Percentiles rank a stretch among this genome's conserved stretches.
These are phyloP conservation scores for Nothoprocta pentlandii DNA, from an alignment of 2,113 vertebrate genomes.

Conservation along the genomic window DNA sequence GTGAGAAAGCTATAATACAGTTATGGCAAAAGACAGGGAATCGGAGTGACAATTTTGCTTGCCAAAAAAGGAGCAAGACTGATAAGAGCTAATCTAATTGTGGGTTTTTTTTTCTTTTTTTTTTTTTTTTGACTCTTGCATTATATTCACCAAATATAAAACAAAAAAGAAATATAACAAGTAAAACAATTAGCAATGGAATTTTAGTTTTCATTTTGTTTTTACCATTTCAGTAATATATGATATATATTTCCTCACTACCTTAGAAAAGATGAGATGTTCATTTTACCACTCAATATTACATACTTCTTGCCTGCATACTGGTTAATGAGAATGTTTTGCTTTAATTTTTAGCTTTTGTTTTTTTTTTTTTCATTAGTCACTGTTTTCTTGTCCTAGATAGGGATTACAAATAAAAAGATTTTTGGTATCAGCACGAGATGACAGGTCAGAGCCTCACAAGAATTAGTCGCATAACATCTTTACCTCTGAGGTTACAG, in stretches of 20 bases:
- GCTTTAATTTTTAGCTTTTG: background rate
- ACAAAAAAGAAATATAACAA: background rate
- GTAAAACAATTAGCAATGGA: background rate
- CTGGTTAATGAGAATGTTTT: background rate
- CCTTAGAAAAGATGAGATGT: background rate
- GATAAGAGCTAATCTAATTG: slow-evolving; percentile 40
- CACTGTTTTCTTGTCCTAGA: background rate
- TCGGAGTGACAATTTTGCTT: background rate
- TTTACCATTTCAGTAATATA: background rate
- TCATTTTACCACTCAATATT: background rate
- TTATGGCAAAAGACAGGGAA: background rate
- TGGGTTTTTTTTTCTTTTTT: slow-evolving; percentile 24
- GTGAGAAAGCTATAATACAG: background rate
- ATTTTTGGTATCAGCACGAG: background rate
- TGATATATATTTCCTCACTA: background rate
- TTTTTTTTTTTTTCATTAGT: background rate
- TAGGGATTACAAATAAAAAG: background rate
- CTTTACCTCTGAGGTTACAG: background rate
- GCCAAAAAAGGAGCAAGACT: background rate
- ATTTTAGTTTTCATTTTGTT: background rate
- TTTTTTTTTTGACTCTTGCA: background rate
- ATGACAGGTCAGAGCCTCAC: slow-evolving; percentile 38
- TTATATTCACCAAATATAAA: slow-evolving; percentile 39
- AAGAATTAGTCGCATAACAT: slow-evolving; percentile 55
- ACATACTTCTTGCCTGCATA: background rate